Percentiles rank a stretch among this genome's conserved stretches.
Evolutionary conservation across 1,140 invertebrate genomes (phyloP).

Genomic region (Campodea augens): DNA sequence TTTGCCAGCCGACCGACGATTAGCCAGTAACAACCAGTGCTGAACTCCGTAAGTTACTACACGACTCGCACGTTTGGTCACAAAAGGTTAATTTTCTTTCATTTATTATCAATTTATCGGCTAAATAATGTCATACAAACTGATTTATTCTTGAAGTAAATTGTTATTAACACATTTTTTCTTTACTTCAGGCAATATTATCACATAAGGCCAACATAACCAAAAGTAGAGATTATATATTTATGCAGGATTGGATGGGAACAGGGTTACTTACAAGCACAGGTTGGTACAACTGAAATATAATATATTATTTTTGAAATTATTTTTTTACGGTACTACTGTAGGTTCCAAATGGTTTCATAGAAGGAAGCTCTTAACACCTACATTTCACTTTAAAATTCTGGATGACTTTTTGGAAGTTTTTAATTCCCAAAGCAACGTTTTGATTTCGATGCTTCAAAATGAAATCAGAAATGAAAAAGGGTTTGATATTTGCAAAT

Average conservation of each 20-base stretch:
- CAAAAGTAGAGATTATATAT: constrained; percentile 58
- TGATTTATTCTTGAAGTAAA: too few relatives aligned
- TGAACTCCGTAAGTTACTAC: too few relatives aligned
- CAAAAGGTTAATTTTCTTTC: too few relatives aligned
- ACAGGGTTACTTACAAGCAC: constrained; percentile 64
- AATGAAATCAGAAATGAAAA: constrained; percentile 23
- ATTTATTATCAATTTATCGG: too few relatives aligned
- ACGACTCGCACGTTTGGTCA: too few relatives aligned
- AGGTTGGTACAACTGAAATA: constrained; percentile 20
- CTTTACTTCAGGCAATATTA: constrained; percentile 31
- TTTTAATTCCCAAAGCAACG: constrained; percentile 35
- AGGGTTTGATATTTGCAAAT: constrained; percentile 27
- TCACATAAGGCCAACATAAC: constrained; percentile 54
- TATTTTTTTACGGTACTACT: not conserved
- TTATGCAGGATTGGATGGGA: constrained; percentile 77
- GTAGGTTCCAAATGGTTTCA: constrained; percentile 2
- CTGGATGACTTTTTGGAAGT: constrained; percentile 33
- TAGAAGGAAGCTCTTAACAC: constrained; percentile 7
- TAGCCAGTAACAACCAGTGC: too few relatives aligned
- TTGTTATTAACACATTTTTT: too few relatives aligned
- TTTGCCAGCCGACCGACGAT: too few relatives aligned
- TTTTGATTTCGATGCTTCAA: constrained; percentile 33
- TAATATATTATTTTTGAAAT: not conserved
- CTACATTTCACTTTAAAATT: constrained; percentile 39
- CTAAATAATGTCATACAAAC: too few relatives aligned